Percentiles rank a stretch among this genome's conserved stretches.
phyloP scores from a whole-genome alignment of 2,113 vertebrate genomes.

The Hemicordylus capensis region DNA sequence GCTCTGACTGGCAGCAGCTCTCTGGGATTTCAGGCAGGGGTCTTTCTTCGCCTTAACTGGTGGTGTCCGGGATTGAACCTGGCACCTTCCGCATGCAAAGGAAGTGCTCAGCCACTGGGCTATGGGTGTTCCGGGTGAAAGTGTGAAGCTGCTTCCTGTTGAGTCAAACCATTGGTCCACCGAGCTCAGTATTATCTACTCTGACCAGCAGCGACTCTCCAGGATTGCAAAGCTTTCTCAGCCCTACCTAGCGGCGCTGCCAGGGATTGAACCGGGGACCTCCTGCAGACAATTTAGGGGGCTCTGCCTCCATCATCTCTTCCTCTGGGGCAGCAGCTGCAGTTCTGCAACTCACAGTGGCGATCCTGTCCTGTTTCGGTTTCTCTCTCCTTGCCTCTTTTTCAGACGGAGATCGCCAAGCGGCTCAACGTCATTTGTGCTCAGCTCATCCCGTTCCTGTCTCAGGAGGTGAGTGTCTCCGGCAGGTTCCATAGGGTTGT shows the following conservation, averaged over 20 bases:
- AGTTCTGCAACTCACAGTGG: too few relatives aligned
- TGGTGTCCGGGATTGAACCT: too few relatives aligned
- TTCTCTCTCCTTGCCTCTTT: neutral
- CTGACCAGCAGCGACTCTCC: neutral
- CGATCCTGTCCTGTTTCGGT: neutral
- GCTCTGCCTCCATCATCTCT: neutral
- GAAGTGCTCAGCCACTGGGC: too few relatives aligned
- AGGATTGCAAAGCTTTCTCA: too few relatives aligned
- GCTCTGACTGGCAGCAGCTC: too few relatives aligned
- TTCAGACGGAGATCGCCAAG: slow-evolving; percentile 93
- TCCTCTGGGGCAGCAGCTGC: neutral
- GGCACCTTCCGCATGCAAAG: too few relatives aligned
- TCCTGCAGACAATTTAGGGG: neutral
- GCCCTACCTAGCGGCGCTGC: neutral
- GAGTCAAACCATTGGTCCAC: too few relatives aligned
- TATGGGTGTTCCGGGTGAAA: too few relatives aligned
- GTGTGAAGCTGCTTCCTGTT: too few relatives aligned
- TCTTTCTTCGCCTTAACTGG: too few relatives aligned
- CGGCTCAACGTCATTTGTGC: slow-evolving; percentile 93
- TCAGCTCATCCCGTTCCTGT: slow-evolving; percentile 94
- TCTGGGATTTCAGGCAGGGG: too few relatives aligned
- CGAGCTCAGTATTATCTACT: neutral
- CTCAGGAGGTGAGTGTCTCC: slow-evolving; percentile 86
- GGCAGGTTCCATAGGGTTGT: too few relatives aligned
- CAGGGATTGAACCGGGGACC: neutral